Evolutionary conservation across 2,113 vertebrate species (phyloP).

Genomic region (Uria aalge): DNA sequence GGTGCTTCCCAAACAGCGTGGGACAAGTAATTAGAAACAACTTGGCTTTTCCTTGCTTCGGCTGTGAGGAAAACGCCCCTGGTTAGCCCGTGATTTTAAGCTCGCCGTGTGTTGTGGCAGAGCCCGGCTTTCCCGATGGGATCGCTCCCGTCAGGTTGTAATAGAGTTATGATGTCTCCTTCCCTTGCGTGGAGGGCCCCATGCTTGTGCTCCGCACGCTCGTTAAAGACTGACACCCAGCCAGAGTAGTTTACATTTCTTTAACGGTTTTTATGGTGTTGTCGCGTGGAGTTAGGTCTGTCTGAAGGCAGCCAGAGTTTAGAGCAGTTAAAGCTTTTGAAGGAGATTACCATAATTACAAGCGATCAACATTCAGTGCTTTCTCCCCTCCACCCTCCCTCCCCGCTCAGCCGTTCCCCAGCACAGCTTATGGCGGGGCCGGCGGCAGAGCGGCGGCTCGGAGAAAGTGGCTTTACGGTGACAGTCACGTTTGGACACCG

Average conservation of each 20-base stretch:
- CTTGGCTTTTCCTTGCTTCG: not conserved
- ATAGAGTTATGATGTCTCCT: not conserved
- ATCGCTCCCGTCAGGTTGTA: not conserved
- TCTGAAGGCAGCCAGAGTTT: constrained; percentile 60
- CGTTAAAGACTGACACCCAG: constrained; percentile 14
- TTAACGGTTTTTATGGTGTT: constrained; percentile 9
- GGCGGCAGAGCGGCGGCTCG: not conserved
- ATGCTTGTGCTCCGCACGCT: not conserved
- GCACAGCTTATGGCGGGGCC: not conserved
- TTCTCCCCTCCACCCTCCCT: not conserved
- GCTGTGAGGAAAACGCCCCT: constrained; percentile 26
- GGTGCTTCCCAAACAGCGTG: not conserved
- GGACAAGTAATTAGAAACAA: not conserved
- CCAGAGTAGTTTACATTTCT: constrained; percentile 4
- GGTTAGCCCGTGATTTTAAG: not conserved
- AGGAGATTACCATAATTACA: constrained; percentile 70
- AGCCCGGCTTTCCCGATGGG: not conserved
- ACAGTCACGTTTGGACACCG: not conserved
- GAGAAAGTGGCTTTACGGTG: not conserved
- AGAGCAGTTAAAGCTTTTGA: constrained; percentile 54
- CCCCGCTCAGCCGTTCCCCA: not conserved
- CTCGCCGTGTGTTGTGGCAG: not conserved
- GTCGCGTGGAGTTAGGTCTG: constrained; percentile 42
- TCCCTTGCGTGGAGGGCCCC: not conserved
- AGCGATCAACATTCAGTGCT: constrained; percentile 50